Conservation (phyloP, 2,797 vertebrate genomes). For the Sphenodon punctatus region DNA sequence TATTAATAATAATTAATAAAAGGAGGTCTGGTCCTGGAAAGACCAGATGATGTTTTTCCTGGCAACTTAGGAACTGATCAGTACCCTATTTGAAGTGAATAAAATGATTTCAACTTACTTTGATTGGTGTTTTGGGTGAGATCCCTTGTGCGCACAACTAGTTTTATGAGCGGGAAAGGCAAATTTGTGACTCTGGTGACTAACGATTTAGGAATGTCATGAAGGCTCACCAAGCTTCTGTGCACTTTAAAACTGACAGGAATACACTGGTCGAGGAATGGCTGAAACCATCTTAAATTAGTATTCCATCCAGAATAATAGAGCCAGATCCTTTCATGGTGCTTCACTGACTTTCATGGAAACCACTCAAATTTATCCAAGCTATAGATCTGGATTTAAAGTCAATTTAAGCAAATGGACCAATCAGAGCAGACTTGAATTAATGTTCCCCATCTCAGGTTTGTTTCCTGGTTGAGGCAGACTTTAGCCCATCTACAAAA, state of each 20-base stretch:
- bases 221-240: neutral
- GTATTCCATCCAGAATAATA: neutral
- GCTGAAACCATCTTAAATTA: neutral
- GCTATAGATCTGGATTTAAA: neutral
- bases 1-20: too few relatives aligned
- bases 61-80: too few relatives aligned
- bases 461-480: too few relatives aligned
- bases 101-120: too few relatives aligned
- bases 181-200: neutral
- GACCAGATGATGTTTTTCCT: neutral
- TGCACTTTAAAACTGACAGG: neutral
- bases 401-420: too few relatives aligned
- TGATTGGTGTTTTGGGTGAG: neutral
- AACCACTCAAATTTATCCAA: neutral
- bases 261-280: neutral
- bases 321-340: neutral
- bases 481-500: too few relatives aligned
- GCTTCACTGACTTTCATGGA: neutral
- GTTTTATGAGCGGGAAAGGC: neutral
- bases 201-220: neutral
- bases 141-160: neutral
- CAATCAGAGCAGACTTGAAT: too few relatives aligned
- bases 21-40: neutral
- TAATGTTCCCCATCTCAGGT: too few relatives aligned
- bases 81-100: too few relatives aligned